Evolutionary conservation across 2,888 invertebrate genomes (phyloP).

Genomic region (Sesia apiformis): DNA sequence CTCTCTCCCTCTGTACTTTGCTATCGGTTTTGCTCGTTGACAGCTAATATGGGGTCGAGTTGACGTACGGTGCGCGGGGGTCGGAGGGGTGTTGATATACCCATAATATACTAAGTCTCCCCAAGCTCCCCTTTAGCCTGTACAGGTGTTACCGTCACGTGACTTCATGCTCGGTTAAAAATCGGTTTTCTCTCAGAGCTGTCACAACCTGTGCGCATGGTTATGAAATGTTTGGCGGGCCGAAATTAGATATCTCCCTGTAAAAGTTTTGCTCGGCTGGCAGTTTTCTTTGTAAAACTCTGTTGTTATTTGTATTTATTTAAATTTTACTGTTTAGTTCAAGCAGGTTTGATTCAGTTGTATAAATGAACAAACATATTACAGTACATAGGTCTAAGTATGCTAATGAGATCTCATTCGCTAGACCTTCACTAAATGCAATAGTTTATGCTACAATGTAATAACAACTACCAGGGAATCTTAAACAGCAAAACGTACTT

Average conservation of each 20-base stretch:
- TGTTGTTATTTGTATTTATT: not conserved
- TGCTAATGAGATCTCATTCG: too few species aligned
- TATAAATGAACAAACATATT: too few species aligned
- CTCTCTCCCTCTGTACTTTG: constrained; percentile 22
- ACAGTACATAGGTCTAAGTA: too few species aligned
- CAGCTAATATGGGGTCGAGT: constrained; percentile 48
- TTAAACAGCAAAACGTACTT: too few species aligned
- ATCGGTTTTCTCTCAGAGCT: constrained; percentile 38
- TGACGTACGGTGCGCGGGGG: constrained; percentile 30
- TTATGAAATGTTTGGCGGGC: constrained; percentile 64
- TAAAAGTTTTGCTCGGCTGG: not conserved
- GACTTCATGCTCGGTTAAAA: constrained; percentile 42
- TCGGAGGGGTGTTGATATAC: not conserved
- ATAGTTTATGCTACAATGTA: too few species aligned
- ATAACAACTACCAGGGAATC: too few species aligned
- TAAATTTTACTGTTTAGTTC: not conserved
- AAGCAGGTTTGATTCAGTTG: too few species aligned
- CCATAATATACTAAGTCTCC: not conserved
- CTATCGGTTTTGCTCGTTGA: constrained; percentile 42
- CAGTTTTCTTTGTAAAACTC: not conserved
- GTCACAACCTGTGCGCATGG: constrained; percentile 34
- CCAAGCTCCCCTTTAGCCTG: not conserved
- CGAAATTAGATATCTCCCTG: constrained; percentile 41
- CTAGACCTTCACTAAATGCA: too few species aligned
- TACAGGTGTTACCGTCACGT: not conserved